Evolutionary conservation across 2,797 vertebrate genomes (phyloP).

Genomic region (Euthynnus affinis): DNA sequence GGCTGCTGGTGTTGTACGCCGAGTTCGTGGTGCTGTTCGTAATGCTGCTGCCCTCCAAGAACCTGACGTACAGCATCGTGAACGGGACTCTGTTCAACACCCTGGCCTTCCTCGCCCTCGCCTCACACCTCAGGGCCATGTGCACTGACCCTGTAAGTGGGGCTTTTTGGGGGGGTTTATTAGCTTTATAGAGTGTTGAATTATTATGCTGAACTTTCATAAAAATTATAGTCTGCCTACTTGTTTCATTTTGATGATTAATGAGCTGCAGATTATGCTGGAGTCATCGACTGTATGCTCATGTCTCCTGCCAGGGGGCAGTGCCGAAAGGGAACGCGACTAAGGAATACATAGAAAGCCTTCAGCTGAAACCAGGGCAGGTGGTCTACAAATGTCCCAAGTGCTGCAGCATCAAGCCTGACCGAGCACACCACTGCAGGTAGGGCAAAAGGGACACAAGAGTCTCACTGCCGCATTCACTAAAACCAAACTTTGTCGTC

Average conservation of each 20-base stretch:
- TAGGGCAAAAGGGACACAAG: constrained; percentile 67
- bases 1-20: constrained; percentile 96
- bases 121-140: constrained; percentile 97
- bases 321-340: constrained; percentile 99
- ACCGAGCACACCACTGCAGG: constrained; percentile 99
- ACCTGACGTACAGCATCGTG: constrained; percentile 92
- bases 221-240: background rate
- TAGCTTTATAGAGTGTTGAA: background rate
- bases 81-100: constrained; percentile 95
- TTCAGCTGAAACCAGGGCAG: constrained; percentile 97
- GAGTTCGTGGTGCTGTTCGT: constrained; percentile 98
- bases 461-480: constrained; percentile 11
- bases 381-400: constrained; percentile 99
- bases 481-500: background rate
- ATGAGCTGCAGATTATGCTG: background rate
- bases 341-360: constrained; percentile 98
- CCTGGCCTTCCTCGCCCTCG: constrained; percentile 95
- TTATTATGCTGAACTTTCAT: background rate
- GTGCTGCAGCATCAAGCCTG: constrained; percentile 99
- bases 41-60: constrained; percentile 96
- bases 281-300: constrained; percentile 2
- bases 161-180: background rate
- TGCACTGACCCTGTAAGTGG: constrained; percentile 97
- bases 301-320: constrained; percentile 88
- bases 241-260: constrained; percentile 12